Percentiles rank a stretch among this genome's conserved stretches.
Evolutionary conservation across 2,797 vertebrate genomes (phyloP).

Genomic region (Chanos chanos): DNA sequence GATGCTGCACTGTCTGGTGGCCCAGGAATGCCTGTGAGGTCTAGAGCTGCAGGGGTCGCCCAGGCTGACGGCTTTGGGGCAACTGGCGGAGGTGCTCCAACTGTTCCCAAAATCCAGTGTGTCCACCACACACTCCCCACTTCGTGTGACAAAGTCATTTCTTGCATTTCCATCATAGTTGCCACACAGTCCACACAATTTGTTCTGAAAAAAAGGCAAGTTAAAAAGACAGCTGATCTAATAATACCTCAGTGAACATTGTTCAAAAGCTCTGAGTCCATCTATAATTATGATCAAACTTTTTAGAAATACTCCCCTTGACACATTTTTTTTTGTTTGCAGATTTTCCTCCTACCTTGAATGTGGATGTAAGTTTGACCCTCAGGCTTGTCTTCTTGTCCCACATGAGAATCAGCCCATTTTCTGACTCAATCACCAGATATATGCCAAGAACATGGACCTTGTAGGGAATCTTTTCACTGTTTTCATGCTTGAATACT

Average conservation of each 20-base stretch:
- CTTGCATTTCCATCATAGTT: slow-evolving; percentile 78
- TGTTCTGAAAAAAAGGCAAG: slow-evolving; percentile 60
- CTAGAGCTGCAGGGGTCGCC: slow-evolving; percentile 63
- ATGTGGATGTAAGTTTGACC: slow-evolving; percentile 74
- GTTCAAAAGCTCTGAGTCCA: neutral
- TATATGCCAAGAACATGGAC: slow-evolving; percentile 79
- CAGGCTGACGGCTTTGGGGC: slow-evolving; percentile 50
- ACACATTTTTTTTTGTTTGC: too few relatives aligned
- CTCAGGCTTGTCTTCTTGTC: slow-evolving; percentile 83
- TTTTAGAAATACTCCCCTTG: too few relatives aligned
- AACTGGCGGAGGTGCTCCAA: slow-evolving; percentile 75
- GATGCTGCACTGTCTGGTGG: slow-evolving; percentile 77
- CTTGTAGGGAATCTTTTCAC: slow-evolving; percentile 58
- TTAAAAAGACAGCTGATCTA: neutral
- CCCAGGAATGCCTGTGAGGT: slow-evolving; percentile 73
- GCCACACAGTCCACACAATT: slow-evolving; percentile 85
- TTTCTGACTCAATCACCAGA: slow-evolving; percentile 76
- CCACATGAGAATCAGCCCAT: slow-evolving; percentile 81
- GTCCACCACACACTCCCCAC: slow-evolving; percentile 70
- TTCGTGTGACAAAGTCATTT: slow-evolving; percentile 80
- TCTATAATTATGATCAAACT: neutral
- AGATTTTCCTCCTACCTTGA: slow-evolving; percentile 67
- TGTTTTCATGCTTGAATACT: slow-evolving; percentile 55
- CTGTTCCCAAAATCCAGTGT: slow-evolving; percentile 78
- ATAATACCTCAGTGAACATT: neutral